Percentiles rank a stretch among this genome's conserved stretches.
Conservation (phyloP, 2,113 vertebrate genomes). For the western clawed frog (Xenopus tropicalis) region UCB_Xtro_10.0 CM004446.2:108469001-108469500, state of each 20-base stretch:
- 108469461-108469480: too few relatives aligned
- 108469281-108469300: not conserved
- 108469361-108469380: too few relatives aligned
- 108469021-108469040: too few relatives aligned
- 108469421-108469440: too few relatives aligned
- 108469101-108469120: constrained; percentile 24
- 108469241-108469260: constrained; percentile 10
- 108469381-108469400: too few relatives aligned
- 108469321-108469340: not conserved
- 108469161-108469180: constrained; percentile 37
- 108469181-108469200: constrained; percentile 23
- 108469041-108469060: constrained; percentile 15
- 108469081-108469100: constrained; percentile 8
- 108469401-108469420: too few relatives aligned
- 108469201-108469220: constrained; percentile 26
- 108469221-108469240: constrained; percentile 35
- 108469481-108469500: too few relatives aligned
- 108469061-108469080: not conserved
- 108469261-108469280: not conserved
- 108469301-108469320: not conserved
- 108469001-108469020: too few relatives aligned
- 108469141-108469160: constrained; percentile 23
- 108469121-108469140: constrained; percentile 31
- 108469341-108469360: too few relatives aligned
- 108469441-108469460: too few relatives aligned